Conservation (phyloP, 2,888 invertebrate genomes). For the Epiblema foenella region DNA sequence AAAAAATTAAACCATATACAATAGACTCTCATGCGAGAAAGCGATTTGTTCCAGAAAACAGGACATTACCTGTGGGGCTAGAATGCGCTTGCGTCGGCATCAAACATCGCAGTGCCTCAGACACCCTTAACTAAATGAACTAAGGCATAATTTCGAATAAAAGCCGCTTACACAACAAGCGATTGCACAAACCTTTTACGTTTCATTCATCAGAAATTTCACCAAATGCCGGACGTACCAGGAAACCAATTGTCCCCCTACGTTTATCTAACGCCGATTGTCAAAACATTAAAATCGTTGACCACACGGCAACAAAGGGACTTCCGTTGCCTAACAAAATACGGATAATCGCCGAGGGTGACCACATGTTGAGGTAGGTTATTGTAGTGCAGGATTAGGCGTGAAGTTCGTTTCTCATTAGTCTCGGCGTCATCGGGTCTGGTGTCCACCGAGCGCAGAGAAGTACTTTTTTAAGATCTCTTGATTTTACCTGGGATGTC, state of each 20-base stretch:
- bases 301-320: constrained; percentile 69
- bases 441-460: background rate
- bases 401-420: constrained; percentile 63
- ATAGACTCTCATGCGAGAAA: constrained; percentile 16
- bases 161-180: constrained; percentile 20
- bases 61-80: constrained; percentile 8
- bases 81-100: background rate
- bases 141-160: background rate
- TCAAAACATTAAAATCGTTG: constrained; percentile 73
- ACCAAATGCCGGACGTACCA: constrained; percentile 53
- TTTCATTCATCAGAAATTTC: constrained; percentile 48
- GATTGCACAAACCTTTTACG: constrained; percentile 42
- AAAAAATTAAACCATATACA: constrained; percentile 18
- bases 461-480: background rate
- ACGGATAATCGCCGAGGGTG: constrained; percentile 61
- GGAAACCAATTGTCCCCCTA: constrained; percentile 53
- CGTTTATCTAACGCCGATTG: constrained; percentile 60
- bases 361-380: constrained; percentile 62
- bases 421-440: constrained; percentile 47
- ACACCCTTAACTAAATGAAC: background rate
- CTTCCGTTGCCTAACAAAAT: constrained; percentile 68
- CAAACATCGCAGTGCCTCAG: background rate
- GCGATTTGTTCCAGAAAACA: constrained; percentile 31
- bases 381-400: constrained; percentile 56
- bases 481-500: too few relatives aligned